phyloP scores from a whole-genome alignment of 2,888 invertebrate genomes.

The Limnephilus auricula region DNA sequence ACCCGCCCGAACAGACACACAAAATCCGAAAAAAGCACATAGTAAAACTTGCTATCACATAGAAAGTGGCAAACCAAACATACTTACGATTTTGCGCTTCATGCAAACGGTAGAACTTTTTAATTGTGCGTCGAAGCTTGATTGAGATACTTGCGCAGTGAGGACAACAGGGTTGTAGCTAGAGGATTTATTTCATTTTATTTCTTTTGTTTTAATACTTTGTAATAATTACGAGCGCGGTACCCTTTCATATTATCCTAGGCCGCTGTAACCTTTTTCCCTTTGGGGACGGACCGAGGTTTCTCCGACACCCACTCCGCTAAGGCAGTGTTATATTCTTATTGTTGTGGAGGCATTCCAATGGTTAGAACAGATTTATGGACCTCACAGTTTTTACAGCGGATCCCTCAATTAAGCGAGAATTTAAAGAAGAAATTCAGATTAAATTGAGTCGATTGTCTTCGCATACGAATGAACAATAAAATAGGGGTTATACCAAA shows the following conservation, averaged over 20 bases:
- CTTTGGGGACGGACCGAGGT: slow-evolving; percentile 17
- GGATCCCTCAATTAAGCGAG: slow-evolving; percentile 20
- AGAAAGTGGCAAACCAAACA: background rate
- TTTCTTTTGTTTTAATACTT: slow-evolving; percentile 49
- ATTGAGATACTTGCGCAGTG: background rate
- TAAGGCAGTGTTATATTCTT: background rate
- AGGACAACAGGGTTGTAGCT: slow-evolving; percentile 11
- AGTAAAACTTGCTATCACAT: background rate
- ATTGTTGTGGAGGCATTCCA: background rate
- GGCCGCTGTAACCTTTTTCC: background rate
- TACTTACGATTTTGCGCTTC: background rate
- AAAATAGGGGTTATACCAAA: background rate
- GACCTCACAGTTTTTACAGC: background rate
- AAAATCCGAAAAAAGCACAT: background rate
- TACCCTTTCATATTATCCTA: slow-evolving; percentile 15
- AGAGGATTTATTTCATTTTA: slow-evolving; percentile 31
- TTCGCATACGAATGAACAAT: background rate
- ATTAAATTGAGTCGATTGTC: slow-evolving; percentile 2
- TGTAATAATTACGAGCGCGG: slow-evolving; percentile 45
- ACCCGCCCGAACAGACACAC: background rate
- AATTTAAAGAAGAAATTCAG: background rate
- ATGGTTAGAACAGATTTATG: slow-evolving; percentile 29
- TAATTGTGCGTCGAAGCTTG: background rate
- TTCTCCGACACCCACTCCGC: background rate
- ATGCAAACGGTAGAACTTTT: background rate